Evolutionary conservation across 37 sponge, comb jelly and placozoan species (phyloP).

Genomic region (Corticium candelabrum): DNA sequence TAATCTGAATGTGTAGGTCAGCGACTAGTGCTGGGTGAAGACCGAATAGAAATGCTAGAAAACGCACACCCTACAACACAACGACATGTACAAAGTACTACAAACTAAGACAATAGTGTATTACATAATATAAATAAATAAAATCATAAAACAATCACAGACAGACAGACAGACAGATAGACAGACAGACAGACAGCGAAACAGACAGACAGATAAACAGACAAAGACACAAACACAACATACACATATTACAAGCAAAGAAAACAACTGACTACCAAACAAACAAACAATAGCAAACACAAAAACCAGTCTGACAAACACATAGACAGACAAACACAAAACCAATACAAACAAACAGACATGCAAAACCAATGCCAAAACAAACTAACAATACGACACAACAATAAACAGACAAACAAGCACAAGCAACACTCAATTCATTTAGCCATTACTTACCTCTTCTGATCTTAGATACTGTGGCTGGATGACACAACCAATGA

Average conservation of each 20-base stretch:
- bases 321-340: too few species aligned
- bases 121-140: too few species aligned
- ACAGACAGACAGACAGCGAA: too few species aligned
- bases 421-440: background rate
- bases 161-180: too few species aligned
- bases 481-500: constrained; percentile 33
- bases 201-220: too few species aligned
- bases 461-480: constrained; percentile 38
- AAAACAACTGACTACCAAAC: too few species aligned
- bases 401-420: background rate
- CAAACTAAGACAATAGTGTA: background rate
- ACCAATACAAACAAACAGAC: background rate
- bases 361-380: background rate
- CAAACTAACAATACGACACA: background rate
- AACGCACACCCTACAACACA: constrained; percentile 35
- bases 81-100: background rate
- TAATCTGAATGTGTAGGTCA: constrained; percentile 55
- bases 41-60: constrained; percentile 61
- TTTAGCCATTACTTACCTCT: constrained; percentile 20
- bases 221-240: too few species aligned
- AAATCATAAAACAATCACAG: too few species aligned
- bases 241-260: too few species aligned
- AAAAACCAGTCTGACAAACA: too few species aligned
- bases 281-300: too few species aligned
- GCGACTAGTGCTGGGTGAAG: constrained; percentile 47